Percentiles rank a stretch among this genome's conserved stretches.
These are phyloP conservation scores for Idaea biselata DNA, from an alignment of 2,888 invertebrate genomes.

Conservation along the genomic window DNA sequence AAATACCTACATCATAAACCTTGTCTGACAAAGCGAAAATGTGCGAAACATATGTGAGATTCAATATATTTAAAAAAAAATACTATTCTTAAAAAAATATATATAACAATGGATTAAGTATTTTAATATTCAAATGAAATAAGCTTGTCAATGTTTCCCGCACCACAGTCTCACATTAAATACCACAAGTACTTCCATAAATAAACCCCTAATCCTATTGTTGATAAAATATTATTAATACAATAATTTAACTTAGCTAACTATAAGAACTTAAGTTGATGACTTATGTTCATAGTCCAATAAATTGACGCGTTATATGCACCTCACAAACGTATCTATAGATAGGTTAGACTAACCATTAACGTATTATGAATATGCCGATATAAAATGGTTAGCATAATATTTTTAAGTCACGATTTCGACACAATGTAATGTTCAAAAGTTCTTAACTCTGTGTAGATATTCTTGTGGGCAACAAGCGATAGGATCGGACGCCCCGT, in stretches of 20 bases:
- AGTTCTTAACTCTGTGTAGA: slow-evolving; percentile 61
- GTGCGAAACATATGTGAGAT: too few relatives aligned
- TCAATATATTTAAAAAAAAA: neutral
- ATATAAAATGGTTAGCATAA: slow-evolving; percentile 41
- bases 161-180: neutral
- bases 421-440: slow-evolving; percentile 57
- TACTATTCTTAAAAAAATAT: neutral
- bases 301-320: slow-evolving; percentile 26
- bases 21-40: too few relatives aligned
- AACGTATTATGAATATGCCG: slow-evolving; percentile 38
- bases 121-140: too few relatives aligned
- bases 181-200: neutral
- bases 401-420: slow-evolving; percentile 57
- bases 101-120: too few relatives aligned
- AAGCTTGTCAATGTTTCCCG: neutral
- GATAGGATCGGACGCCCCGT: slow-evolving; percentile 77
- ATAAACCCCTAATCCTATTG: neutral
- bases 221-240: slow-evolving; percentile 5
- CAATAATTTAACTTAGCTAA: slow-evolving; percentile 1
- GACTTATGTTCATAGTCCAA: slow-evolving; percentile 20
- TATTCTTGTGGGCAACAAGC: slow-evolving; percentile 57
- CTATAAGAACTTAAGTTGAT: slow-evolving; percentile 16
- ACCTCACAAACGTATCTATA: slow-evolving; percentile 28
- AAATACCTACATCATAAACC: too few relatives aligned
- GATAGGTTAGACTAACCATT: slow-evolving; percentile 35